These are phyloP conservation scores for Spodoptera frugiperda DNA, from an alignment of 1,140 invertebrate genomes.

Conservation along the genomic window DNA sequence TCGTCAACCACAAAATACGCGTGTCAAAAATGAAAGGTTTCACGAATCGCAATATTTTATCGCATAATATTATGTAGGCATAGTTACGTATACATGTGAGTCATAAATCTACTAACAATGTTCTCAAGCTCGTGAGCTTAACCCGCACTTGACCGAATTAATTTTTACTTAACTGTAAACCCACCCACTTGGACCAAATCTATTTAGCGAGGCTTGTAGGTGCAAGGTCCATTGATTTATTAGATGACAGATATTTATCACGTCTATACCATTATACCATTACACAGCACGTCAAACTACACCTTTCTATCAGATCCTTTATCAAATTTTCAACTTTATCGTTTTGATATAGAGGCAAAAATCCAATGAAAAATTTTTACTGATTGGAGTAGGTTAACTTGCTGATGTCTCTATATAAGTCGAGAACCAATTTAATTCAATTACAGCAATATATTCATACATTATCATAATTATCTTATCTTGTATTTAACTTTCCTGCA, in stretches of 20 bases:
- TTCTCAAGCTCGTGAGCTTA: conserved; percentile 1
- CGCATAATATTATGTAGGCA: background rate
- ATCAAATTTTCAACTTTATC: too few relatives aligned
- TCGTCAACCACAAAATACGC: background rate
- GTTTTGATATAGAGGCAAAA: too few relatives aligned
- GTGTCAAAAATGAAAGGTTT: conserved; percentile 7
- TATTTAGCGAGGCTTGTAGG: conserved; percentile 7
- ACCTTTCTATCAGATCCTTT: too few relatives aligned
- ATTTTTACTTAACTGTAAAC: conserved; percentile 22
- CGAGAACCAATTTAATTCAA: conserved; percentile 24
- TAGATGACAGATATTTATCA: conserved; percentile 30
- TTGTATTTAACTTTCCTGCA: conserved; percentile 6
- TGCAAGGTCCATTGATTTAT: conserved; percentile 44
- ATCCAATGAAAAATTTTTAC: too few relatives aligned
- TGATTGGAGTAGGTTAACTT: too few relatives aligned
- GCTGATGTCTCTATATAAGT: background rate
- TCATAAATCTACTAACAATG: background rate
- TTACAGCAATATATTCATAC: conserved; percentile 28
- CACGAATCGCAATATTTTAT: background rate
- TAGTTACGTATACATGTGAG: background rate
- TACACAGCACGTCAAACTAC: too few relatives aligned
- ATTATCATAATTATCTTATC: conserved; percentile 24
- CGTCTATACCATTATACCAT: conserved; percentile 6
- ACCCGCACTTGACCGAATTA: conserved; percentile 36
- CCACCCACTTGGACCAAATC: conserved; percentile 23